Conservation (phyloP, 2,888 invertebrate genomes). For the Nymphalis urticae region DNA sequence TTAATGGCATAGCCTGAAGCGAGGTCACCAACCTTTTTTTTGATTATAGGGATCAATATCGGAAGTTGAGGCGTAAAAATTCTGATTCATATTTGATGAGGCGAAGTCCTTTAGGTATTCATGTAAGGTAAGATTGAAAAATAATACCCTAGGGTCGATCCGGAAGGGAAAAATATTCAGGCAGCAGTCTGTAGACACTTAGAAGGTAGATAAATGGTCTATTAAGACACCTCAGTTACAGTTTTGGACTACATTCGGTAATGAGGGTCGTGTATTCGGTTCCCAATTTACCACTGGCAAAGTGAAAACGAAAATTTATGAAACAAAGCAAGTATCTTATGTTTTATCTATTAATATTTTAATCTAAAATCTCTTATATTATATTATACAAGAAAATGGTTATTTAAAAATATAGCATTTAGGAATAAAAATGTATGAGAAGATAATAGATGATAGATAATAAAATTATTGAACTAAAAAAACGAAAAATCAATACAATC, state of each 20-base stretch:
- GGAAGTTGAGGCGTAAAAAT: constrained; percentile 46
- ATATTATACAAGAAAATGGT: too few species aligned
- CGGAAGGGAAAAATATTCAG: constrained; percentile 14
- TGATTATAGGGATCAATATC: constrained; percentile 15
- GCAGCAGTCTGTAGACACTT: constrained; percentile 11
- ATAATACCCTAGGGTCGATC: constrained; percentile 44
- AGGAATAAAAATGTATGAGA: too few species aligned
- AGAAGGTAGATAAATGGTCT: constrained; percentile 12
- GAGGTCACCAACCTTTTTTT: constrained; percentile 2
- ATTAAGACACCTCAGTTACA: neutral
- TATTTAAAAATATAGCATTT: too few species aligned
- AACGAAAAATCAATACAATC: too few species aligned
- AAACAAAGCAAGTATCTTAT: neutral
- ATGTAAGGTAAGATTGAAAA: constrained; percentile 53
- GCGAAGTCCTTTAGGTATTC: constrained; percentile 52
- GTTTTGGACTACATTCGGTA: neutral
- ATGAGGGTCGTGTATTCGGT: neutral
- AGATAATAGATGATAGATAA: too few species aligned
- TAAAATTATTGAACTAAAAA: too few species aligned
- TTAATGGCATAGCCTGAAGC: neutral
- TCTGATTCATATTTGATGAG: constrained; percentile 57
- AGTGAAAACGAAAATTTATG: neutral
- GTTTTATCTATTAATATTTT: too few species aligned
- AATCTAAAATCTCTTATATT: too few species aligned
- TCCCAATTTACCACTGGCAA: neutral